Base-by-base conservation (phyloP, 2,113 vertebrate species). In the Meleagris gallopavo region DNA sequence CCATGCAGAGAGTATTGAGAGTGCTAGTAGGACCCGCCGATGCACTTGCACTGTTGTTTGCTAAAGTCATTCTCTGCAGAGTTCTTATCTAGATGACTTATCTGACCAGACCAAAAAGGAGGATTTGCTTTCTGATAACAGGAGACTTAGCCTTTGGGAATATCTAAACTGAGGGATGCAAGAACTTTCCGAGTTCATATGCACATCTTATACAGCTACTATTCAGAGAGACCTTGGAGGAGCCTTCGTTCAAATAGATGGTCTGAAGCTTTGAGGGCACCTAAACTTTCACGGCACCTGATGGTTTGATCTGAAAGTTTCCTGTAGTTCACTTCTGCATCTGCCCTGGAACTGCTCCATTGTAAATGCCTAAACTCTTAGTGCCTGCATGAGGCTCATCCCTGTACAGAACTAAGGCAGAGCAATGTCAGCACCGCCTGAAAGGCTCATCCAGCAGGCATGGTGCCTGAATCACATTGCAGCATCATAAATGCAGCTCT, bases 121-220 rank as follows among this genome's bases (percentile, higher is more conserved):
- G 17, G 43, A 34, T 66, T 87, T 73, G 3, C 24, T 54, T 11
- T 91, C 21, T 71, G 25, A 0, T 83, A 65, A 6, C 6, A 62
- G n/a, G n/a, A 24, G n/a, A 27, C 22, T 71, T 48, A 36, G 36
- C 41, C 45, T 62, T 92, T 81, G 48, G 75, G 46, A 83, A 21
- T 12, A 43, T 25, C 65, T 57, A 52, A n/a, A 62, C 3, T 27
- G 45, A 66, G 62, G 43, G 24, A 43, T 5, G 6, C 14, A 10
- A 17, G 46, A 0, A 0, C 19, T 72, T 67, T 34, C 9, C 0
- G 0, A 75, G 70, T 38, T 84, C 38, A 25, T 22, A 2, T 2
- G 13, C 5, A 3, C 16, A 3, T 40, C 48, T 58, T 64, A 22
- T 78, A 29, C 50, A 60, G 29, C 14, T 9, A 1, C 66, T 43